Conservation (phyloP, 2,797 vertebrate species). For the Brotula barbata region DNA sequence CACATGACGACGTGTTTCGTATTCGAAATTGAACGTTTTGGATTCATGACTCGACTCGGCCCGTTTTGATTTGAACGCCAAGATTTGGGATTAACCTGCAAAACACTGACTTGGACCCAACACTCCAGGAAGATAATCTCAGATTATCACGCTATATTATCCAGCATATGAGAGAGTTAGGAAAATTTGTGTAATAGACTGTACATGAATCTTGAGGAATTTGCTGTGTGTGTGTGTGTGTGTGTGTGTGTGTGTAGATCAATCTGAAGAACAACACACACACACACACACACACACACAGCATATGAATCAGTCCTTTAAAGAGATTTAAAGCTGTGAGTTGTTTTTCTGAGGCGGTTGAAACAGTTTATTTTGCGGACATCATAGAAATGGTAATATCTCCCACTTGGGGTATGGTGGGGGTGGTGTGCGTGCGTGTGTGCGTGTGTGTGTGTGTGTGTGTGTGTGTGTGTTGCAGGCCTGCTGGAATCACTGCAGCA, state of each 20-base stretch:
- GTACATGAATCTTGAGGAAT: slow-evolving; percentile 19
- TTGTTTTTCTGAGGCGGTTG: slow-evolving; percentile 50
- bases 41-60: too few species aligned
- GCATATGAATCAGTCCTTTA: slow-evolving; percentile 24
- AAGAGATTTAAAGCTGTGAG: slow-evolving; percentile 30
- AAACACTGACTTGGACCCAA: too few species aligned
- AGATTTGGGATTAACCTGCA: too few species aligned
- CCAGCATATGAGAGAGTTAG: too few species aligned
- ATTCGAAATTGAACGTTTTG: too few species aligned
- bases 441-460: too few species aligned
- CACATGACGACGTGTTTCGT: too few species aligned
- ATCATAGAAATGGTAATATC: slow-evolving; percentile 74
- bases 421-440: slow-evolving; percentile 69
- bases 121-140: too few species aligned
- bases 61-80: too few species aligned
- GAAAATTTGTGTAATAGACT: slow-evolving; percentile 29
- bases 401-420: slow-evolving; percentile 40
- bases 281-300: slow-evolving; percentile 36
- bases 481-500: slow-evolving; percentile 76
- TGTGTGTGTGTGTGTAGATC: slow-evolving; percentile 14
- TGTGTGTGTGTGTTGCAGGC: too few species aligned
- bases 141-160: too few species aligned
- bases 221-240: background rate
- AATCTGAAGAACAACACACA: slow-evolving; percentile 20
- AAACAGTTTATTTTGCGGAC: slow-evolving; percentile 62